Conservation (phyloP, 2,113 vertebrate genomes). For the Leucoraja erinaceus region DNA sequence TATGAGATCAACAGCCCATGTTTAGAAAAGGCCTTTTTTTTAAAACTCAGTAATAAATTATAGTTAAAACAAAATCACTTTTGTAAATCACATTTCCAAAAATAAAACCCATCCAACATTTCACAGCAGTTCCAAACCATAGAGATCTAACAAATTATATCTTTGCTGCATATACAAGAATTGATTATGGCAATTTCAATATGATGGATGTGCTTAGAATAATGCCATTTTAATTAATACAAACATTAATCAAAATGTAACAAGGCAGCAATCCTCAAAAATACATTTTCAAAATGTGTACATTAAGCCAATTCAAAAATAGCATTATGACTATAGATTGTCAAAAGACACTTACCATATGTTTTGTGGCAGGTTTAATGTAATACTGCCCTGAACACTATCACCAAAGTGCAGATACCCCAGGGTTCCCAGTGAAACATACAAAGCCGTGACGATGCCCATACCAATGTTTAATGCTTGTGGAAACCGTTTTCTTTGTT, state of each 20-base stretch:
- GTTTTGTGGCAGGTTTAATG: conserved; percentile 76
- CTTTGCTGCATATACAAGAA: not conserved
- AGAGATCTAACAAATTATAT: not conserved
- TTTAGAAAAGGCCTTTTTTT: not conserved
- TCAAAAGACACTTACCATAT: conserved; percentile 57
- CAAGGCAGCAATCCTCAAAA: not conserved
- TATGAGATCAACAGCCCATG: not conserved
- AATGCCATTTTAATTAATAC: not conserved
- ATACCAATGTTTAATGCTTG: conserved; percentile 71
- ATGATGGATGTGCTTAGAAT: not conserved
- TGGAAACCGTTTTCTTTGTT: conserved; percentile 62
- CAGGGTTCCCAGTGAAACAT: conserved; percentile 68
- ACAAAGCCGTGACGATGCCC: conserved; percentile 68
- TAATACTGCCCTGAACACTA: conserved; percentile 77
- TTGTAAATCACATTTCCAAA: not conserved
- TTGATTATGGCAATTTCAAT: not conserved
- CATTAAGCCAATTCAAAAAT: not conserved
- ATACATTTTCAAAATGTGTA: not conserved
- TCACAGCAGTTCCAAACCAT: not conserved
- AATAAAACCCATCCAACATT: not conserved
- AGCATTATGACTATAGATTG: not conserved
- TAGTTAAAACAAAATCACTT: not conserved
- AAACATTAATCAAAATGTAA: not conserved
- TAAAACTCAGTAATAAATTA: not conserved
- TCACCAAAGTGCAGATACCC: conserved; percentile 76